Evolutionary conservation across 2,797 vertebrate species (phyloP).

Genomic region (Gymnoscopelus braueri): DNA sequence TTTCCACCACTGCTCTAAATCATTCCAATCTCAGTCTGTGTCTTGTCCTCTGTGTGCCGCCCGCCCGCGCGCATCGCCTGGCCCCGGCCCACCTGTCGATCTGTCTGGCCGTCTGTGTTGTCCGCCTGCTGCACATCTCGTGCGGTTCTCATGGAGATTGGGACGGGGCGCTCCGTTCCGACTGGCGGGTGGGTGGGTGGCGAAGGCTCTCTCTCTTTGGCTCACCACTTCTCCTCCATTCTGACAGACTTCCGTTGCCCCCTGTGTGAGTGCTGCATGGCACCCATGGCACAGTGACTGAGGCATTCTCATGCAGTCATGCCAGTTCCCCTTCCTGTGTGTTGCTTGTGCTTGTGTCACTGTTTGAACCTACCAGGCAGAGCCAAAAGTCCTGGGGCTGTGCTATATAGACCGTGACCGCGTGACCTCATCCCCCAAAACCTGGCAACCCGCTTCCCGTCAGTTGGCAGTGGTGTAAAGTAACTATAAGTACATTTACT

Average conservation of each 20-base stretch:
- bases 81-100: too few species aligned
- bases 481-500: too few species aligned
- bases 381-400: slow-evolving; percentile 42
- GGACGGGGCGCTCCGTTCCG: too few species aligned
- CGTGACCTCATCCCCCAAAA: slow-evolving; percentile 69
- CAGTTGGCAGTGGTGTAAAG: too few species aligned
- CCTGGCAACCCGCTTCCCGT: slow-evolving; percentile 57
- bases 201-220: too few species aligned
- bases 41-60: too few species aligned
- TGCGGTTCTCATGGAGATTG: too few species aligned
- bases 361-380: slow-evolving; percentile 44
- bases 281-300: slow-evolving; percentile 33
- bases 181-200: too few species aligned
- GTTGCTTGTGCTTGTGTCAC: slow-evolving; percentile 28
- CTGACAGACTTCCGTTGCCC: slow-evolving; percentile 59
- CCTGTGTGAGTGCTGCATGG: slow-evolving; percentile 32
- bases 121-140: too few species aligned
- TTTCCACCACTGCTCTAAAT: too few species aligned
- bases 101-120: too few species aligned
- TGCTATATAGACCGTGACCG: slow-evolving; percentile 46
- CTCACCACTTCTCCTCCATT: slow-evolving; percentile 43
- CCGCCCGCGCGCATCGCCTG: too few species aligned
- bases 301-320: slow-evolving; percentile 49
- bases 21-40: slow-evolving; percentile 2
- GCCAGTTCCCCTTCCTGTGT: slow-evolving; percentile 52